Evolutionary conservation across 2,113 vertebrate species (phyloP).

Genomic region (Chloropsis hardwickii): DNA sequence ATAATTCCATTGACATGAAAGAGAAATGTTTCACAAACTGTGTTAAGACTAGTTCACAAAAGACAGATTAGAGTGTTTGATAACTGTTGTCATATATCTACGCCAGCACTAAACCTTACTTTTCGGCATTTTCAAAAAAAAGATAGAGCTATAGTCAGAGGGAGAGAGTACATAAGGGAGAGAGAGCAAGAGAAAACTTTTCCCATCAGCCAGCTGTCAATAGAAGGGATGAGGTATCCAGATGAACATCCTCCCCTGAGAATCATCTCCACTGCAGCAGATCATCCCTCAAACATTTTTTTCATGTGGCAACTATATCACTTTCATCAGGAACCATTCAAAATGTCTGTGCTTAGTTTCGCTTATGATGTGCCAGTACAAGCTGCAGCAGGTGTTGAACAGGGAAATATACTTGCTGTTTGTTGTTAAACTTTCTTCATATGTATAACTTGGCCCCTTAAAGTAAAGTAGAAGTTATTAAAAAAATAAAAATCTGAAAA

Average conservation of each 20-base stretch:
- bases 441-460: not conserved
- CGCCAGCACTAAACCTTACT: not conserved
- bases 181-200: not conserved
- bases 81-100: not conserved
- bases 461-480: not conserved
- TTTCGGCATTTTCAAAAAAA: not conserved
- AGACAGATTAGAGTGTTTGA: not conserved
- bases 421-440: not conserved
- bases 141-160: not conserved
- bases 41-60: not conserved
- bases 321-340: not conserved
- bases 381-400: not conserved
- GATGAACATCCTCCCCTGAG: not conserved
- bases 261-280: not conserved
- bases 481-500: not conserved
- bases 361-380: not conserved
- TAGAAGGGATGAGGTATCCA: not conserved
- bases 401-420: not conserved
- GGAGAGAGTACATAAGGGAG: no score
- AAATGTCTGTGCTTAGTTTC: not conserved
- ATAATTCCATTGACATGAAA: not conserved
- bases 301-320: rapidly evolving
- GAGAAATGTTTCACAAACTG: not conserved
- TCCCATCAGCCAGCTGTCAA: not conserved
- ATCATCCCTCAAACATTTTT: not conserved